These are phyloP conservation scores for Acanthosepion pharaonis DNA, from an alignment of 2,888 invertebrate genomes.

Conservation along the genomic window DNA sequence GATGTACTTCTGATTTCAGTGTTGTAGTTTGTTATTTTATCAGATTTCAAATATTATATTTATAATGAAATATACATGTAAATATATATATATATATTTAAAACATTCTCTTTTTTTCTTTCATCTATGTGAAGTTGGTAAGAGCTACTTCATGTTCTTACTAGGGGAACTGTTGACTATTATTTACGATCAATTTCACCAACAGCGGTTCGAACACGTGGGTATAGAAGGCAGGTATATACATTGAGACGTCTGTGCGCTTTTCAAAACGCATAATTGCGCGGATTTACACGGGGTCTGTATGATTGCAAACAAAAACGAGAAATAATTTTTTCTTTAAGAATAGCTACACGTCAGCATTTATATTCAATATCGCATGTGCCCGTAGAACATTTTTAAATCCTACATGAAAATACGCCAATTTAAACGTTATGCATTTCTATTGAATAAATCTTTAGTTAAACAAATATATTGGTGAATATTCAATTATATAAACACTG, in stretches of 20 bases:
- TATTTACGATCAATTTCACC: not conserved
- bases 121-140: not conserved
- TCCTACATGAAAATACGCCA: not conserved
- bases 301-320: not conserved
- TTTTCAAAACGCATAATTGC: not conserved
- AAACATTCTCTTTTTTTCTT: not conserved
- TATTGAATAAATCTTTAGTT: not conserved
- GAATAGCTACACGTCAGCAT: too few relatives aligned
- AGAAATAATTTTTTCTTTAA: not conserved
- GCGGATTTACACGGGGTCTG: not conserved
- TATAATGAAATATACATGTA: not conserved
- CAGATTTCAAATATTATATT: too few relatives aligned
- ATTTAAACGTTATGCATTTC: not conserved
- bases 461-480: not conserved
- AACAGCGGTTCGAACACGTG: not conserved
- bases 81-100: not conserved
- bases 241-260: not conserved
- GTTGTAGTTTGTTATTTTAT: not conserved
- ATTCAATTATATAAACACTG: too few relatives aligned
- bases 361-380: not conserved
- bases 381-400: not conserved
- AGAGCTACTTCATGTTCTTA: not conserved
- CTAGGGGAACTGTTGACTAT: not conserved
- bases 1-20: not conserved
- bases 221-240: not conserved